These are phyloP conservation scores for Coenonympha arcania DNA, from an alignment of 2,888 invertebrate genomes.

Conservation along the genomic window DNA sequence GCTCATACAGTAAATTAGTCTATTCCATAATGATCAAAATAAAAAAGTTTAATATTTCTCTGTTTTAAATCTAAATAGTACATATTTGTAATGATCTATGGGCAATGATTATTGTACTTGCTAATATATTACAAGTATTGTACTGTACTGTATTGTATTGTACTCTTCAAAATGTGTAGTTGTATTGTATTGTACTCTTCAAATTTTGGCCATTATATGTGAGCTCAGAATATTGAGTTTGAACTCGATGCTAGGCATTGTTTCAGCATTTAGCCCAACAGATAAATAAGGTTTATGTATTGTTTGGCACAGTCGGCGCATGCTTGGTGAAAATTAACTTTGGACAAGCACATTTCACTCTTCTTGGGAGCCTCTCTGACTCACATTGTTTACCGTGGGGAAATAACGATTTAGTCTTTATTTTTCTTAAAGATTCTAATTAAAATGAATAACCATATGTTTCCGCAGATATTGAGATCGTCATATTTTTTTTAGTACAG, in stretches of 20 bases:
- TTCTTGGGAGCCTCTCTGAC: slow-evolving; percentile 25
- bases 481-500: not conserved
- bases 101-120: too few species aligned
- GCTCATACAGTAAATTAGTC: too few species aligned
- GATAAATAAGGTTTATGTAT: slow-evolving; percentile 48
- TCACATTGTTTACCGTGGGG: slow-evolving; percentile 23
- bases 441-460: not conserved
- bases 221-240: slow-evolving; percentile 22
- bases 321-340: slow-evolving; percentile 39
- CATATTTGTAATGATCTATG: too few species aligned
- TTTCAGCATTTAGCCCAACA: slow-evolving; percentile 27
- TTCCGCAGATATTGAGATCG: not conserved
- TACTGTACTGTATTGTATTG: too few species aligned
- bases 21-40: too few species aligned
- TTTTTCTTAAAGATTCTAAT: not conserved
- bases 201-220: too few species aligned
- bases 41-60: too few species aligned
- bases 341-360: slow-evolving; percentile 20
- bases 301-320: slow-evolving; percentile 40
- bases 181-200: too few species aligned
- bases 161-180: too few species aligned
- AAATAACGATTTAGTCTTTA: slow-evolving; percentile 12
- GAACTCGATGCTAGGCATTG: slow-evolving; percentile 17
- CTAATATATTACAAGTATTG: too few species aligned
- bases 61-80: too few species aligned